phyloP scores from a whole-genome alignment of 2,888 invertebrate genomes.

The Diabrotica balteata region DNA sequence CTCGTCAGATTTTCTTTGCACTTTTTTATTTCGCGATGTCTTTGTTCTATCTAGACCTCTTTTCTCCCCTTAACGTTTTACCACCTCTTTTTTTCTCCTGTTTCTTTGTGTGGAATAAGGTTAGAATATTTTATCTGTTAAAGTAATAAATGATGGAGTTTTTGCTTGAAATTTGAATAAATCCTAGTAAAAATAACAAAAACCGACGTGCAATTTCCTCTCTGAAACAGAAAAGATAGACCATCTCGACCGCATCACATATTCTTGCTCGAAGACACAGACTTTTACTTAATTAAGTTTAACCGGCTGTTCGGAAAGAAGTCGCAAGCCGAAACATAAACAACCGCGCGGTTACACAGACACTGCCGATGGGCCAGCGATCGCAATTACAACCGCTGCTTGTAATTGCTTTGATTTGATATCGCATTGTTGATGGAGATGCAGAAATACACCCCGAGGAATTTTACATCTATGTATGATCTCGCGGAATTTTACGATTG shows the following conservation, averaged over 20 bases:
- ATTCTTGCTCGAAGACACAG: constrained; percentile 12
- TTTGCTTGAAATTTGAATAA: too few species aligned
- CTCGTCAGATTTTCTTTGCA: too few species aligned
- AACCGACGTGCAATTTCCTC: too few species aligned
- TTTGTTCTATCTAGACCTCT: too few species aligned
- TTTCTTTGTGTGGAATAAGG: too few species aligned
- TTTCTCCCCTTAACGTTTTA: too few species aligned
- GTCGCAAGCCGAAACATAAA: constrained; percentile 10
- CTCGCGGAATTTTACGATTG: constrained; percentile 27
- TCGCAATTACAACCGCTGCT: constrained; percentile 24
- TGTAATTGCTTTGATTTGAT: constrained; percentile 30
- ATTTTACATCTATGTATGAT: constrained; percentile 20
- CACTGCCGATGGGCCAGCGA: constrained; percentile 23
- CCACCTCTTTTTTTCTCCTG: too few species aligned
- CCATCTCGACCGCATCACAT: neutral
- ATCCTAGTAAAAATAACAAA: too few species aligned
- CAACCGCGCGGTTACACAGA: constrained; percentile 9
- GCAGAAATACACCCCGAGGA: constrained; percentile 24
- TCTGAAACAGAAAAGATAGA: too few species aligned
- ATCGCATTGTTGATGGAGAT: constrained; percentile 30
- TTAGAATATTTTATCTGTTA: too few species aligned
- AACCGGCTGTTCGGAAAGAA: constrained; percentile 14
- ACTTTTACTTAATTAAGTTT: constrained; percentile 21
- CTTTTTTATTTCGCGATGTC: too few species aligned
- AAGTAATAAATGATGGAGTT: too few species aligned